Evolutionary conservation across 2,888 invertebrate species (phyloP).

Genomic region (Corbicula japonica): DNA sequence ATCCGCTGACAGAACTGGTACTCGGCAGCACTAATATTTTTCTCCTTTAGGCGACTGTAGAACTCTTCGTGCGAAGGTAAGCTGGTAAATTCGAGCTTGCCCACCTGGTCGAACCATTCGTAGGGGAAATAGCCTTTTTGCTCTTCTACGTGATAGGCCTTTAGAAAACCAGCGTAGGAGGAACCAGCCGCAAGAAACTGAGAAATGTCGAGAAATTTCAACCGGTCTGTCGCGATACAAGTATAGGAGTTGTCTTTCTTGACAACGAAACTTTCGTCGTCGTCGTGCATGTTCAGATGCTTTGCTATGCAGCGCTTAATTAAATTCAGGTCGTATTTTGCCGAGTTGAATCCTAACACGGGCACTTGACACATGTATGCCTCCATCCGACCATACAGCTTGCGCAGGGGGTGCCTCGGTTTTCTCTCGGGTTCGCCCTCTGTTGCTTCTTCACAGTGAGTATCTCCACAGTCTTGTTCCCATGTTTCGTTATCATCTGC

Average conservation of each 20-base stretch:
- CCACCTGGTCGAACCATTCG: slow-evolving; percentile 45
- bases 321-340: too few relatives aligned
- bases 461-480: slow-evolving; percentile 1
- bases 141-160: slow-evolving; percentile 55
- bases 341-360: too few relatives aligned
- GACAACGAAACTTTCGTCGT: slow-evolving; percentile 18
- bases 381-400: slow-evolving; percentile 22
- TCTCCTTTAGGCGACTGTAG: slow-evolving; percentile 21
- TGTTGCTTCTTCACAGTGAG: background rate
- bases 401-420: slow-evolving; percentile 23
- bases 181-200: slow-evolving; percentile 53
- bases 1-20: slow-evolving; percentile 39
- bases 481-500: too few relatives aligned
- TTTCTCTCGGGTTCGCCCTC: background rate
- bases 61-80: slow-evolving; percentile 43
- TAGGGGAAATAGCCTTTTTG: slow-evolving; percentile 51
- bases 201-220: slow-evolving; percentile 53
- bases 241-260: slow-evolving; percentile 37
- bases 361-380: too few relatives aligned
- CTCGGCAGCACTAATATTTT: slow-evolving; percentile 17
- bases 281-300: slow-evolving; percentile 33
- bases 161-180: slow-evolving; percentile 53
- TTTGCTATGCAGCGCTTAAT: too few relatives aligned
- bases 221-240: slow-evolving; percentile 32
- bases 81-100: slow-evolving; percentile 29